Conservation (phyloP, 2,888 invertebrate species). For the Lapara coniferarum region DNA sequence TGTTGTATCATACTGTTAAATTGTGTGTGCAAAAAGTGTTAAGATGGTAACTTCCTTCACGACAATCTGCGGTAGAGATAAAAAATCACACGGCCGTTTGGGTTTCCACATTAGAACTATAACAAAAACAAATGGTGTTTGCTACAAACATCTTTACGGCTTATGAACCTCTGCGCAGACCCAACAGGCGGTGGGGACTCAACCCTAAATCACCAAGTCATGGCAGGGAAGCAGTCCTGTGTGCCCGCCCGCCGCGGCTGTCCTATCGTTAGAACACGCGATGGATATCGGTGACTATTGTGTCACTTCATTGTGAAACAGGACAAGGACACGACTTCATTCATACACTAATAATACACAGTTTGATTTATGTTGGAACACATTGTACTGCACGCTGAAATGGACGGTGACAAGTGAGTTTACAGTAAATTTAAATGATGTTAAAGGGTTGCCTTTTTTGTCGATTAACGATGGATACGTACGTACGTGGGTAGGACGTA, state of each 20-base stretch:
- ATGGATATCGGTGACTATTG: slow-evolving; percentile 28
- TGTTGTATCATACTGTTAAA: not conserved
- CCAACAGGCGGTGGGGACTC: not conserved
- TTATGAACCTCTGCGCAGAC: slow-evolving; percentile 16
- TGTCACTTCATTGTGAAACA: slow-evolving; percentile 29
- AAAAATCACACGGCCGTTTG: not conserved
- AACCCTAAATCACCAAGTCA: slow-evolving; percentile 28
- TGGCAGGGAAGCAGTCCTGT: slow-evolving; percentile 18
- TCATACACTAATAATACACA: slow-evolving; percentile 27
- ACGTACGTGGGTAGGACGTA: too few relatives aligned
- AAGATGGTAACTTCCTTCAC: not conserved
- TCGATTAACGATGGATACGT: too few relatives aligned
- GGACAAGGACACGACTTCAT: slow-evolving; percentile 27
- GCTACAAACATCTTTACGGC: not conserved
- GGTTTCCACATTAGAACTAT: not conserved
- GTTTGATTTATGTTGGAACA: slow-evolving; percentile 27
- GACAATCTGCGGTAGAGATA: not conserved
- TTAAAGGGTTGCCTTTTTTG: not conserved
- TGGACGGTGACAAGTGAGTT: not conserved
- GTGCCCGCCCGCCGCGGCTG: slow-evolving; percentile 3
- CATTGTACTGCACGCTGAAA: slow-evolving; percentile 7
- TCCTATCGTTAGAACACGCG: slow-evolving; percentile 26
- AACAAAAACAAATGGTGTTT: not conserved
- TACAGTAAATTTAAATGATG: slow-evolving; percentile 22
- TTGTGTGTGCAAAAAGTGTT: not conserved